Conservation (phyloP, 2,888 invertebrate species). For the Rhabditoides inermis region DNA sequence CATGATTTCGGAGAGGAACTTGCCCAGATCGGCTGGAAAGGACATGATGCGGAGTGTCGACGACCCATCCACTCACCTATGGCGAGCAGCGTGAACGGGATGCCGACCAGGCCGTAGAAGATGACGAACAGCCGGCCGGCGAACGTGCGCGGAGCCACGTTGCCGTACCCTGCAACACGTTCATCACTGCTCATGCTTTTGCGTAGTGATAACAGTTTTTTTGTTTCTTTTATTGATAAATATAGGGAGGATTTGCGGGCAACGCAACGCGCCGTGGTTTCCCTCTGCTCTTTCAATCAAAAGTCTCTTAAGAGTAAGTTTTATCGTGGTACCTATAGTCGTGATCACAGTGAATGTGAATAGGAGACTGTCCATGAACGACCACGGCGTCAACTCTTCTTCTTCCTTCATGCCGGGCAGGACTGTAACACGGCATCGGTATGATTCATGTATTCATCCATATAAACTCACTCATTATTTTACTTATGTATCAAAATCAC, state of each 20-base stretch:
- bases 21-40: conserved; percentile 50
- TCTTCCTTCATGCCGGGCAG: too few species aligned
- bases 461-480: too few species aligned
- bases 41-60: too few species aligned
- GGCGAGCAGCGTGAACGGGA: conserved; percentile 48
- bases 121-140: conserved; percentile 47
- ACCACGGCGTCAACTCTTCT: conserved; percentile 30
- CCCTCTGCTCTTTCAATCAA: neutral
- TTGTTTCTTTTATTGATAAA: neutral
- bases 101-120: conserved; percentile 45
- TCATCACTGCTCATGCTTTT: neutral
- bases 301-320: too few species aligned
- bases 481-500: too few species aligned
- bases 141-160: conserved; percentile 46
- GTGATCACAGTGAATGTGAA: conserved; percentile 50
- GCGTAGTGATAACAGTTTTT: neutral
- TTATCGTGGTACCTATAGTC: conserved; percentile 49
- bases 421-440: too few species aligned
- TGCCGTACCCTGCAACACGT: conserved; percentile 41
- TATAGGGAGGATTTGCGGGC: too few species aligned
- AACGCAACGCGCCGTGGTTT: too few species aligned
- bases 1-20: conserved; percentile 48
- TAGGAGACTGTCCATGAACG: conserved; percentile 43
- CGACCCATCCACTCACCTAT: too few species aligned
- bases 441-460: too few species aligned